Evolutionary conservation across 2,113 vertebrate species (phyloP).

Genomic region (Rattus norvegicus): GRCr8 NC_086029.1:86160501-86161000

Average conservation of each 20-base stretch:
- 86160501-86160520: too few species aligned
- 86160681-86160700: too few species aligned
- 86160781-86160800: neutral
- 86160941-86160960: too few species aligned
- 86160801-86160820: neutral
- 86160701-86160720: neutral
- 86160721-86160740: neutral
- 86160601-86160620: too few species aligned
- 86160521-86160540: too few species aligned
- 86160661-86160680: too few species aligned
- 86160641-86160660: too few species aligned
- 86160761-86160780: rapidly evolving
- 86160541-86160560: too few species aligned
- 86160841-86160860: neutral
- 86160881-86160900: neutral
- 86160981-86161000: neutral
- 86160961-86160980: neutral
- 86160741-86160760: neutral
- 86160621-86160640: too few species aligned
- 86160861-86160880: neutral
- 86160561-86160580: too few species aligned
- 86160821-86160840: neutral
- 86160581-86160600: too few species aligned
- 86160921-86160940: neutral
- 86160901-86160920: neutral